Evolutionary conservation across 2,113 vertebrate genomes (phyloP), one percentile per base, ranked within the genome.

Genomic region (Hemiscyllium ocellatum): DNA sequence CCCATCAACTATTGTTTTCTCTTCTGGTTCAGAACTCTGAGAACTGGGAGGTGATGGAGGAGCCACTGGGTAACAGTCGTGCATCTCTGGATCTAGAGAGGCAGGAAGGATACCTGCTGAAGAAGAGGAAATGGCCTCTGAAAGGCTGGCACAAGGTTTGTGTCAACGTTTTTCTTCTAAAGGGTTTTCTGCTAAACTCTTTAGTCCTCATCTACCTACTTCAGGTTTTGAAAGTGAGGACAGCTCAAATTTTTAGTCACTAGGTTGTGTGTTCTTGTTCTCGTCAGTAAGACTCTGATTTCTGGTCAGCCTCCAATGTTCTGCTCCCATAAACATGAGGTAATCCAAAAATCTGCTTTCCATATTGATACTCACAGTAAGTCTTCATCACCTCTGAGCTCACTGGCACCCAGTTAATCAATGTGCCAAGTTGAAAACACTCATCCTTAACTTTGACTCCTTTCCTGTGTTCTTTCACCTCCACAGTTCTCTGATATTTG

Each of bases 91-190:
- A 96, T 24, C 98, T 97, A 0, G 98, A 97, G 61, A 97, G 98
- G 91, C 99, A 98, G 96, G 98, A 99, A 96, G 99, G 98, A 0
- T 98, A 98, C 96, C 96, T 99, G 97, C 98, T 99, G 97, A 99
- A 99, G 97, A 99, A 98, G 97, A 98, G 98, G 96, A 99, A 99
- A 96, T 99, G 98, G 97, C 99, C 99, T 1, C 97, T 99, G 89
- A 99, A 99, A 96, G 99, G 99, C 96, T 99, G 99, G 99, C 99
- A 99, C 97, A 99, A 98, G 98, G 99, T 99, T 96, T 97, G 0
- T 17, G 15, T 68, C 89, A 37, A 37, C 1, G 8, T 42, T 17
- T 83, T 83, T 83, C 80, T 83, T 42, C 19, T 33, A 68, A 68
- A 65, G 29, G 89, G 15, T 66, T 5, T 93, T 5, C 87, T 76